A percentile compares a stretch with the other conserved stretches of the same genome.
These are phyloP conservation scores for Sorex araneus DNA, from an alignment of 2,113 vertebrate species.

Conservation along the genomic window DNA sequence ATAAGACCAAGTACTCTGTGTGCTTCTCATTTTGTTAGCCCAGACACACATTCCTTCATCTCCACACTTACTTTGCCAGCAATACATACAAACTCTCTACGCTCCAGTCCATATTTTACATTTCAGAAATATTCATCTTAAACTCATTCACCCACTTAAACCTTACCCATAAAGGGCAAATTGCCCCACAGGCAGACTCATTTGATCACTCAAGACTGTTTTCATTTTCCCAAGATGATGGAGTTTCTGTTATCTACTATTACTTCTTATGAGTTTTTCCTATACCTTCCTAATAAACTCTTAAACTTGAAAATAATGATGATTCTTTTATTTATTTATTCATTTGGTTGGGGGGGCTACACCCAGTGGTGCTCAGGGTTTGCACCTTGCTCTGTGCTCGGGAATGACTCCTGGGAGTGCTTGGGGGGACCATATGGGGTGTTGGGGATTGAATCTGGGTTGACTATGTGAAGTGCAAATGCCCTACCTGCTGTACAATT, in stretches of 20 bases:
- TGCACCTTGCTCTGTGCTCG: too few relatives aligned
- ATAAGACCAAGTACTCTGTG: accelerated
- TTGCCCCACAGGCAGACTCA: background rate
- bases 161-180: background rate
- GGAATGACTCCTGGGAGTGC: too few relatives aligned
- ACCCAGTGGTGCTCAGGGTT: too few relatives aligned
- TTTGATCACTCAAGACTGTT: background rate
- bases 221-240: accelerated
- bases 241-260: background rate
- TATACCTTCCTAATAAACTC: background rate
- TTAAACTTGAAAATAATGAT: too few relatives aligned
- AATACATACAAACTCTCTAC: accelerated
- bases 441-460: too few relatives aligned
- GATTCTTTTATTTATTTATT: too few relatives aligned
- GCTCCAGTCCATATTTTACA: background rate
- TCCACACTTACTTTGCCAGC: background rate
- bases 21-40: accelerated
- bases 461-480: too few relatives aligned
- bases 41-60: background rate
- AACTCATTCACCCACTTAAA: background rate
- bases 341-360: too few relatives aligned
- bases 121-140: background rate
- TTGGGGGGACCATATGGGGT: too few relatives aligned
- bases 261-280: background rate
- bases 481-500: too few relatives aligned